Percentiles rank a stretch among this genome's conserved stretches.
phyloP scores from a whole-genome alignment of 1,140 invertebrate genomes.

The Eurosta solidaginis region DNA sequence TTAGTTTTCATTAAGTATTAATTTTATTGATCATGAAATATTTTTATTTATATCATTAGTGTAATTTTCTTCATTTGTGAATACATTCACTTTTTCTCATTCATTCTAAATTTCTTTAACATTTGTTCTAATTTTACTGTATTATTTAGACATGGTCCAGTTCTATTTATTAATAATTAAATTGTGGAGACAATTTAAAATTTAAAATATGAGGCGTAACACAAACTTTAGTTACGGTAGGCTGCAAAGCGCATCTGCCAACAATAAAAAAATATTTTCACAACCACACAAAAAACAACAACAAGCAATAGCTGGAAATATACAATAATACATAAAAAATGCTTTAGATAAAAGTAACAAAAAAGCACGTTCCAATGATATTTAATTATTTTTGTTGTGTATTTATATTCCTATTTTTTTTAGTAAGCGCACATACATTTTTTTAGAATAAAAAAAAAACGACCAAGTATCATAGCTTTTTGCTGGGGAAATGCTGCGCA shows the following conservation, averaged over 20 bases:
- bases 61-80: no score
- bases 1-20: no score
- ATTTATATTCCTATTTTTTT: not conserved
- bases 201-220: not conserved
- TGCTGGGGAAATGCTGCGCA: not conserved
- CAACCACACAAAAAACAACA: not conserved
- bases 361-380: constrained; percentile 21
- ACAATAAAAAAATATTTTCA: constrained; percentile 25
- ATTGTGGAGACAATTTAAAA: not conserved
- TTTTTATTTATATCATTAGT: no score
- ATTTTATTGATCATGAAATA: no score
- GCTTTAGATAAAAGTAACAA: not conserved
- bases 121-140: not conserved
- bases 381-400: not conserved
- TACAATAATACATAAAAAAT: not conserved
- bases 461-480: not conserved
- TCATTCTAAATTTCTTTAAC: no score
- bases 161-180: not conserved
- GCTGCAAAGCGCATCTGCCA: constrained; percentile 22
- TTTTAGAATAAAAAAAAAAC: not conserved
- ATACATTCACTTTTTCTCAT: no score
- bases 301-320: not conserved
- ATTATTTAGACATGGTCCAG: constrained; percentile 16
- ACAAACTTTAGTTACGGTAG: constrained; percentile 23
- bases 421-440: not conserved